Evolutionary conservation across 2,888 invertebrate species (phyloP).

Genomic region (Tridacna gigas): DNA sequence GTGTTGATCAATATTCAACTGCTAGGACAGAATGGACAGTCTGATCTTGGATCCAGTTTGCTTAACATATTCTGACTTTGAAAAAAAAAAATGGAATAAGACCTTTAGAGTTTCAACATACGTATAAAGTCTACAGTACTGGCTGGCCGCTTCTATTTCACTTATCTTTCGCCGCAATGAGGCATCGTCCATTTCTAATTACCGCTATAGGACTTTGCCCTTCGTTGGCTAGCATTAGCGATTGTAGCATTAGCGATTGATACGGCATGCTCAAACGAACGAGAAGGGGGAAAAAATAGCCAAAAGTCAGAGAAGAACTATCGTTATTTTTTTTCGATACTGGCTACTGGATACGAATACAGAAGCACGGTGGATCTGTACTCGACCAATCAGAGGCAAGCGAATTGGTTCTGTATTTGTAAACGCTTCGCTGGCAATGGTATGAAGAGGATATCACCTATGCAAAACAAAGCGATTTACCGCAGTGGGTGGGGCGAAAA

Average conservation of each 20-base stretch:
- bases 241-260: not conserved
- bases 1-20: too few species aligned
- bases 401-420: conserved; percentile 53
- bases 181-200: too few species aligned
- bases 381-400: conserved; percentile 53
- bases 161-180: too few species aligned
- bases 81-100: too few species aligned
- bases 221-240: too few species aligned
- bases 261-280: not conserved
- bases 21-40: too few species aligned
- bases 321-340: conserved; percentile 9
- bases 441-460: conserved; percentile 46
- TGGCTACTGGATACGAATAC: conserved; percentile 39
- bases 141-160: too few species aligned
- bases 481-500: conserved; percentile 55
- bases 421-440: conserved; percentile 56
- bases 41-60: too few species aligned
- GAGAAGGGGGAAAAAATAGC: not conserved
- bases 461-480: conserved; percentile 64
- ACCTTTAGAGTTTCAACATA: too few species aligned
- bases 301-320: conserved; percentile 8
- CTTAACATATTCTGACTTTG: too few species aligned
- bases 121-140: too few species aligned
- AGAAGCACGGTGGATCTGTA: conserved; percentile 39
- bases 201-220: too few species aligned